Evolutionary conservation across 2,797 vertebrate species (phyloP).

Genomic region (Gobio occitaniae): DNA sequence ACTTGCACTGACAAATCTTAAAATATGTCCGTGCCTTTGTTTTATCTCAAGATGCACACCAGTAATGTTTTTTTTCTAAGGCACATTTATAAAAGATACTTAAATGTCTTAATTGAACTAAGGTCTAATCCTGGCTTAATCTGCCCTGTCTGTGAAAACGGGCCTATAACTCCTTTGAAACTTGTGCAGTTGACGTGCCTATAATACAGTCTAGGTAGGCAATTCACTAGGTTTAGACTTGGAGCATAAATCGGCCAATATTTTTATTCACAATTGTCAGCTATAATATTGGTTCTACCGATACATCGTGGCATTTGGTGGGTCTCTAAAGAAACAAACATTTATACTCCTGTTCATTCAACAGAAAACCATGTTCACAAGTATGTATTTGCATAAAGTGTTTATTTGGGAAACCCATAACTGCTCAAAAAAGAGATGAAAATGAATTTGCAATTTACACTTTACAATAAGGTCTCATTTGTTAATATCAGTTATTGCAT

Average conservation of each 20-base stretch:
- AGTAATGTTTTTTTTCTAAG: too few species aligned
- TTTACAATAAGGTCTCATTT: too few species aligned
- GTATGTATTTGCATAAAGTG: neutral
- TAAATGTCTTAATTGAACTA: too few species aligned
- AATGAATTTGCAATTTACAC: too few species aligned
- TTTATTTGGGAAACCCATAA: neutral
- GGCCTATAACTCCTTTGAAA: neutral
- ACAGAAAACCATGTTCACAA: neutral
- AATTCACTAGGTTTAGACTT: neutral
- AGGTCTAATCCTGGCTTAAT: too few species aligned
- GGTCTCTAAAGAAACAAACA: neutral
- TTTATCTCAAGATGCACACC: too few species aligned
- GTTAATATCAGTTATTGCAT: too few species aligned
- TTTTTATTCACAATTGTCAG: neutral
- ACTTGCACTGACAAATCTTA: too few species aligned
- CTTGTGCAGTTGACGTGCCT: neutral
- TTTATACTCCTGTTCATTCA: too few species aligned
- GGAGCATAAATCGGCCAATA: neutral
- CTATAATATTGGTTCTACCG: neutral
- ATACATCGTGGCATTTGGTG: neutral
- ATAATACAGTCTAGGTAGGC: neutral
- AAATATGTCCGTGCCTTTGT: too few species aligned
- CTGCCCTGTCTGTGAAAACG: too few species aligned
- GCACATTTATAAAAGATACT: too few species aligned
- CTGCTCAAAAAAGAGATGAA: neutral